Percentiles rank a stretch among this genome's conserved stretches.
These are phyloP conservation scores for Syncerus caffer DNA, from an alignment of 2,797 vertebrate species.

Conservation along the genomic window DNA sequence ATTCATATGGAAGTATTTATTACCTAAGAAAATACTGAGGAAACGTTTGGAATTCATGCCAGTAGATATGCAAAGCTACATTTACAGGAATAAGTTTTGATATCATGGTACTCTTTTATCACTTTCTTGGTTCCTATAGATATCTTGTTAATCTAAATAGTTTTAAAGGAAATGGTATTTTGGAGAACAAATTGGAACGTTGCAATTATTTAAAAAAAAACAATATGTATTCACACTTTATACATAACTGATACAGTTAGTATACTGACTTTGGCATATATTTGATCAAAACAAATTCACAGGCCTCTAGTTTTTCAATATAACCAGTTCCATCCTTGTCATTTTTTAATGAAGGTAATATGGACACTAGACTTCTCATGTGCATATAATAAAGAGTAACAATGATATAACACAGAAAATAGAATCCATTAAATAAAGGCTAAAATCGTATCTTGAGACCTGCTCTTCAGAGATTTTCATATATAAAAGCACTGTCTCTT, in stretches of 20 bases:
- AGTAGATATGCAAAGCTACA: neutral
- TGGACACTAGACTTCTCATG: neutral
- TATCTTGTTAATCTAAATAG: constrained; percentile 26
- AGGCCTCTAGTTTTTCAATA: neutral
- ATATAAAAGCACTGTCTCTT: neutral
- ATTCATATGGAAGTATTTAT: neutral
- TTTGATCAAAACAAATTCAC: neutral
- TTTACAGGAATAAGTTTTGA: constrained; percentile 19
- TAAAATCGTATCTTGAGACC: neutral
- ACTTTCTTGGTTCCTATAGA: neutral
- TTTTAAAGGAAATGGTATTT: neutral
- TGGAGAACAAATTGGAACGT: neutral
- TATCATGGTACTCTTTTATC: neutral
- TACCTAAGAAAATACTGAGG: constrained; percentile 25
- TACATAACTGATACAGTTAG: neutral
- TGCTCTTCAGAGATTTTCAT: neutral
- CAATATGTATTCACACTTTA: neutral
- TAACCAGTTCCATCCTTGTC: neutral
- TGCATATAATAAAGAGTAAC: neutral
- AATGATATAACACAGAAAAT: neutral
- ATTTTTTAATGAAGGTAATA: neutral
- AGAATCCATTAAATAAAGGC: neutral
- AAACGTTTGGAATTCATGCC: neutral
- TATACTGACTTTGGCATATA: neutral
- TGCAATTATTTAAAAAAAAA: neutral